Base-by-base conservation (phyloP, 2,797 vertebrate species). In the Enteromius mattozi region DNA sequence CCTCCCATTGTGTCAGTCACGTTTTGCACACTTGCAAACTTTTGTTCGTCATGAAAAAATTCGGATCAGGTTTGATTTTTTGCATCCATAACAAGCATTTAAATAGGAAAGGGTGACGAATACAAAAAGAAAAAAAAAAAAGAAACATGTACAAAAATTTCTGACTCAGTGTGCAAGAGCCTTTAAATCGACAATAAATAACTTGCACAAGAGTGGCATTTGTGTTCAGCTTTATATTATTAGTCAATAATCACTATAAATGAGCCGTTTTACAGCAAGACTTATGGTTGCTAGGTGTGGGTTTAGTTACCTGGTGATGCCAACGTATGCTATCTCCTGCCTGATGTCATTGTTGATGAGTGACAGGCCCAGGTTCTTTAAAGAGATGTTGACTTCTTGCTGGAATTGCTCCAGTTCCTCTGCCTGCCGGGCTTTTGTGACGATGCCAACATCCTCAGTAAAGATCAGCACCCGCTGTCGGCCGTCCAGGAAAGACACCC, bases 401-500 rank as follows among this genome's bases (percentile, higher is more conserved):
- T 97, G 93, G 9, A 97, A 96, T 82, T 99, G 98, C 45, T 99
- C 98, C 81, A 99, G 93, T 87, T 98, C 97, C 88, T 99, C 98
- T 0, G 97, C 97, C 89, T 99, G 97, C 1, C 96, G 93, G 1
- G 98, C 98, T 91, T 97, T 98, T 2, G 96, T 96, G 78, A 99
- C 95, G 74, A 98, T 92, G 0, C 95, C 97, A 0, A 98, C 95
- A 2, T 99, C 98, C 78, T 99, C 97, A 0, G 98, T 99, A 89
- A 99, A 99, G 54, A 99, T 94, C 51, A 99, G 90, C 66, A 99
- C 95, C 3, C 98, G 95, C 86, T 99, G 98, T 0, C 97, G 96
- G 0, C 98, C 98, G 0, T 99, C 97, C 75, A 99, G 92, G 91
- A 99, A 99, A 5, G 97, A 98, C 0, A 98, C 97, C 98, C 98